These are phyloP conservation scores for Rhinoraja longicauda DNA, from an alignment of 2,797 vertebrate species.

Conservation along the genomic window DNA sequence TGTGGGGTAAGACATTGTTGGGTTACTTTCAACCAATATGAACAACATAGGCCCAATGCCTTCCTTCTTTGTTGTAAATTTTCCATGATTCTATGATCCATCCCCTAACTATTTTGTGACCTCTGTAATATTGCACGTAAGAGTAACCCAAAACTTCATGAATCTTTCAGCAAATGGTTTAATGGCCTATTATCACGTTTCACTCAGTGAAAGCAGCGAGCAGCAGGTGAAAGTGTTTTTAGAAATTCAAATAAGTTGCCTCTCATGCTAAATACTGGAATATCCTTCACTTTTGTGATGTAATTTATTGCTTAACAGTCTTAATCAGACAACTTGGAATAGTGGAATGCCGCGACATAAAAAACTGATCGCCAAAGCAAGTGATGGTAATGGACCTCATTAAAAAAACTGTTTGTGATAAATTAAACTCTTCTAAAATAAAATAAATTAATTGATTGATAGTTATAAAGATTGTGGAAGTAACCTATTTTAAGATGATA, in stretches of 20 bases:
- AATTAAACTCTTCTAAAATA: neutral
- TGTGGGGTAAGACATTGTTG: no score
- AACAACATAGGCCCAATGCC: no score
- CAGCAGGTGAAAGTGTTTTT: conserved; percentile 62
- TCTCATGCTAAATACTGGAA: neutral
- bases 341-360: conserved; percentile 61
- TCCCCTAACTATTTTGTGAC: conserved; percentile 50
- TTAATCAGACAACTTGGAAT: neutral
- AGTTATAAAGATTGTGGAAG: neutral
- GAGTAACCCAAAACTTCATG: conserved; percentile 80
- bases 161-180: conserved; percentile 87
- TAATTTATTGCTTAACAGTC: neutral
- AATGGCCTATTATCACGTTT: conserved; percentile 89
- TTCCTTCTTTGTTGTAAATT: no score
- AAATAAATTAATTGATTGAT: neutral
- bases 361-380: conserved; percentile 59
- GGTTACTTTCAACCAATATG: no score
- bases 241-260: conserved; percentile 10
- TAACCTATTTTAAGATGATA: neutral
- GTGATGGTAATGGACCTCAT: conserved; percentile 67
- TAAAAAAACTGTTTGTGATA: neutral
- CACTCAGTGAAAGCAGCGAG: conserved; percentile 75
- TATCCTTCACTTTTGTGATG: neutral
- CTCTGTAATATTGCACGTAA: conserved; percentile 55
- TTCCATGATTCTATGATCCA: no score